These are phyloP conservation scores for Martes flavigula DNA, from an alignment of 2,797 vertebrate species.

Conservation along the genomic window DNA sequence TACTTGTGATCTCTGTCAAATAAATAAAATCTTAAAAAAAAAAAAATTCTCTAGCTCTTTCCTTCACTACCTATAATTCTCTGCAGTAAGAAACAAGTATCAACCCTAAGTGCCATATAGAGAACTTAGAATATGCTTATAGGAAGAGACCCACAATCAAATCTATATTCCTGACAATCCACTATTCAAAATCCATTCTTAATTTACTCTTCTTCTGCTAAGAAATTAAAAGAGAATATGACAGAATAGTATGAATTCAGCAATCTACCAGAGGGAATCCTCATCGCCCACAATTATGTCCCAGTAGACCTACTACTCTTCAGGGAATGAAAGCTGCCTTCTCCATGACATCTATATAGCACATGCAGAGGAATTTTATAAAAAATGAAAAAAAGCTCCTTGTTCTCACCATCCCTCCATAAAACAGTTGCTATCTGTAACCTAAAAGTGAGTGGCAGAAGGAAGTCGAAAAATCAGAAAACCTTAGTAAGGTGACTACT, in stretches of 20 bases:
- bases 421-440: neutral
- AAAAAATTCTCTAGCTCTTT: neutral
- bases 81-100: neutral
- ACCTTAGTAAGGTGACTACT: neutral
- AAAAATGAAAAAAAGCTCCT: neutral
- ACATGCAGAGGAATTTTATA: neutral
- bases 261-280: neutral
- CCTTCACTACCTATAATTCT: neutral
- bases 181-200: neutral
- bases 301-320: neutral
- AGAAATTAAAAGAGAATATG: neutral
- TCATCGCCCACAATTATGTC: neutral
- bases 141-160: neutral
- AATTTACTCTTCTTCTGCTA: conserved; percentile 3
- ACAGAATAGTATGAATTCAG: neutral
- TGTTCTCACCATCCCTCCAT: neutral
- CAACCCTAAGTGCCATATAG: neutral
- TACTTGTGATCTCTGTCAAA: too few relatives aligned
- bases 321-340: neutral
- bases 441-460: neutral
- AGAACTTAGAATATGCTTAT: neutral
- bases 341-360: neutral
- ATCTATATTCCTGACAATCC: neutral
- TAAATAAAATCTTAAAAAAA: too few relatives aligned
- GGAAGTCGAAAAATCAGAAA: neutral